Evolutionary conservation across 2,888 invertebrate species (phyloP), one percentile per base, ranked within the genome.

Genomic region (Tortrix viridana): DNA sequence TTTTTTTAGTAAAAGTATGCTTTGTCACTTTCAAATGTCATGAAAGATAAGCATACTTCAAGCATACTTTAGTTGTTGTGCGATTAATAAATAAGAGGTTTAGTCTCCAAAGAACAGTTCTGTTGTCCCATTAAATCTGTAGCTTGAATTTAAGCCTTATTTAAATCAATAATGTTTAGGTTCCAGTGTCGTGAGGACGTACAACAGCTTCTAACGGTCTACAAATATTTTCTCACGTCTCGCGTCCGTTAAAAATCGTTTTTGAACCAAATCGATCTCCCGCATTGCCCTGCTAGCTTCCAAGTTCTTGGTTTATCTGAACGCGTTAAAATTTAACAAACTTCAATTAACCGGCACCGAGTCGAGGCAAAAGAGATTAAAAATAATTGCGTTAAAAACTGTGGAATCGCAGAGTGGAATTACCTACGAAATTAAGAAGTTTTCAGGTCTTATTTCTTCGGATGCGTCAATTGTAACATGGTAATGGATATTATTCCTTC

Each of bases 391-490:
- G 18, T 52, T 47, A 52, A 41, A 54, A 43, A 22, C 43, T 18
- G 43, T 12, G 38, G 44, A 19, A 26, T 52, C 56, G 46, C 46
- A 23, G 52, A 22, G 37, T 19, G 38, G 54, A 38, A 22, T 43
- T 41, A n/a, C n/a, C n/a, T n/a, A 38, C 23, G 20, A 32, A 49
- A 58, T 58, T 58, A 63, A 58, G 58, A 63, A 63, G 52, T 48
- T 58, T 32, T 41, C 26, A 19, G 14, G 19, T 26, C 48, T 62
- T 53, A 48, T 53, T 47, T 18, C 41, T 32, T 47, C 2, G 38
- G n/a, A 22, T 38, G 22, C 37, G 23, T 3, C 3, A 44, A 14
- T 7, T 55, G 50, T 9, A n/a, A 41, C 5, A 14, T 41, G 5
- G 6, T 41, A 41, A 16, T 41, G 12, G 32, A 41, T n/a, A n/a